A percentile compares a stretch with the other conserved stretches of the same genome.
These are phyloP conservation scores for Ceryle rudis DNA, from an alignment of 2,797 vertebrate genomes.

Conservation along the genomic window DNA sequence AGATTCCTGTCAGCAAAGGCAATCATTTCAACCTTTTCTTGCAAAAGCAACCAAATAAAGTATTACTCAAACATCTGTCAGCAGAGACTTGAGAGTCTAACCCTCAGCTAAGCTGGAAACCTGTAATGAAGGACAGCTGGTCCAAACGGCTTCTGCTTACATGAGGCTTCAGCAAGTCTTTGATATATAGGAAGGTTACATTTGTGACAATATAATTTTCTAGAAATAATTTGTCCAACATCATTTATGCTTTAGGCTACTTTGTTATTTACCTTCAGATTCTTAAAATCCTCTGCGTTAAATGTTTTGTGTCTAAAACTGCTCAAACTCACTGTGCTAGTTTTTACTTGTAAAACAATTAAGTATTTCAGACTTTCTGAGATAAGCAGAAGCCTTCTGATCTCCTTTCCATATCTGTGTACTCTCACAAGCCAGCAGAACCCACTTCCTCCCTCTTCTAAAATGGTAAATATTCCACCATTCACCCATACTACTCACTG, in stretches of 20 bases:
- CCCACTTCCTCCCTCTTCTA: not conserved
- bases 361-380: not conserved
- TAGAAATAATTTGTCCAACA: not conserved
- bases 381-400: not conserved
- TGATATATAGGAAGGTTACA: not conserved
- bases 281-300: not conserved
- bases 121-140: slow-evolving; percentile 41
- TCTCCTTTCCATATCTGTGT: not conserved
- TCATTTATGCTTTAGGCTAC: not conserved
- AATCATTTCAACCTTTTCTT: not conserved
- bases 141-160: not conserved
- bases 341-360: not conserved
- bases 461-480: not conserved
- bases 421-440: not conserved
- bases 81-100: slow-evolving; percentile 2
- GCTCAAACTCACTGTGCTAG: not conserved
- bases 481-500: not conserved
- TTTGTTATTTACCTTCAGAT: not conserved
- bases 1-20: slow-evolving; percentile 47
- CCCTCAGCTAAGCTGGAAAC: not conserved
- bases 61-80: slow-evolving; percentile 50
- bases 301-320: not conserved
- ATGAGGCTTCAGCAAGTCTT: slow-evolving; percentile 11
- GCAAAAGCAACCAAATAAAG: slow-evolving; percentile 20
- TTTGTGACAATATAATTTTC: not conserved